These are phyloP conservation scores for Sceloporus tristichus DNA, from an alignment of 2,113 vertebrate species.

Conservation along the genomic window DNA sequence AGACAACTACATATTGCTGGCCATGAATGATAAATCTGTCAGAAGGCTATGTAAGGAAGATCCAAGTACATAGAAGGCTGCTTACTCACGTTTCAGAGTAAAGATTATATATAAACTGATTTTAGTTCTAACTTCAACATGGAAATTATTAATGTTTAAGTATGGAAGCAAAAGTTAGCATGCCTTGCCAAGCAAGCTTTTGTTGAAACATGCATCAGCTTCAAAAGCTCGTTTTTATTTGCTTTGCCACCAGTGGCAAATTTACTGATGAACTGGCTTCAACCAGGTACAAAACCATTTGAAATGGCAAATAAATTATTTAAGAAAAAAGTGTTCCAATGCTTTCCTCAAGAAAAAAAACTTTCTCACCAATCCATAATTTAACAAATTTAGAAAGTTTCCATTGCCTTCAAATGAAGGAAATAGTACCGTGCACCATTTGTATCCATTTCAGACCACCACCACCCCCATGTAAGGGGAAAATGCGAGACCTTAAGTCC, in stretches of 20 bases:
- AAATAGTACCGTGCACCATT: not conserved
- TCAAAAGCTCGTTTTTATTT: not conserved
- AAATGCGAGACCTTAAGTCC: too few species aligned
- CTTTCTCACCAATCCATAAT: not conserved
- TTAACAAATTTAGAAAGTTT: not conserved
- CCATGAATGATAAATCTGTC: not conserved
- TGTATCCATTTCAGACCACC: too few species aligned
- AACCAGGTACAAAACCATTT: conserved; percentile 9
- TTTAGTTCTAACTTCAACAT: too few species aligned
- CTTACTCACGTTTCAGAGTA: too few species aligned
- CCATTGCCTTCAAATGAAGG: not conserved
- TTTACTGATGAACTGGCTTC: not conserved
- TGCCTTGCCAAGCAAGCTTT: not conserved
- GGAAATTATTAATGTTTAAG: not conserved
- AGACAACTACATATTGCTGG: not conserved
- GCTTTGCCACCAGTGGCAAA: not conserved
- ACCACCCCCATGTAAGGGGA: too few species aligned
- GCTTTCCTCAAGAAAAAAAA: not conserved
- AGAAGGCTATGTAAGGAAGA: too few species aligned
- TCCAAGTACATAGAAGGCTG: too few species aligned
- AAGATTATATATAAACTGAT: too few species aligned
- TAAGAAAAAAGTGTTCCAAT: too few species aligned
- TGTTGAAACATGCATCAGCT: not conserved
- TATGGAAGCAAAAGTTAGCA: not conserved
- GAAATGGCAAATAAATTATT: not conserved